Evolutionary conservation across 2,113 vertebrate genomes (phyloP).

Genomic region (Theristicus caerulescens): DNA sequence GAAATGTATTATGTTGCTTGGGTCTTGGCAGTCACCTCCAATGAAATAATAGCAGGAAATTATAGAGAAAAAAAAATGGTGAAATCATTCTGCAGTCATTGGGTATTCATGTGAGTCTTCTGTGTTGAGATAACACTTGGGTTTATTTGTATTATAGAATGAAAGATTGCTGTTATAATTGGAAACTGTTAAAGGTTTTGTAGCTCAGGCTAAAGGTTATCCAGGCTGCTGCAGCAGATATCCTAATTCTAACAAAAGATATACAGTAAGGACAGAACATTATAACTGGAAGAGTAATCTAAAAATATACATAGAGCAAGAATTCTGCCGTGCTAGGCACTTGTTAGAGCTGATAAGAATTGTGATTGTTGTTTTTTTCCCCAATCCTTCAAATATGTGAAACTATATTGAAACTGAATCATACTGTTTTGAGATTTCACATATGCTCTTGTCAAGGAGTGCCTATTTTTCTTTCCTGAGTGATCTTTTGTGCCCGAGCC

Average conservation of each 20-base stretch:
- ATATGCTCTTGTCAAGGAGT: background rate
- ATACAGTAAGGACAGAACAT: conserved; percentile 25
- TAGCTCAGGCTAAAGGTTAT: conserved; percentile 63
- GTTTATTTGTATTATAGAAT: conserved; percentile 68
- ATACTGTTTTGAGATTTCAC: background rate
- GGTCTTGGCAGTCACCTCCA: conserved; percentile 44
- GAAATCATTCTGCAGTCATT: conserved; percentile 55
- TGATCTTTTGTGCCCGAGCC: background rate
- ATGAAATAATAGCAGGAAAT: conserved; percentile 74
- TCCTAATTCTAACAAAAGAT: conserved; percentile 56
- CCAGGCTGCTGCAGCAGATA: conserved; percentile 55
- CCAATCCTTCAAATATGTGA: background rate
- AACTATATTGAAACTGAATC: background rate
- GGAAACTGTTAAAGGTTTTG: conserved; percentile 65
- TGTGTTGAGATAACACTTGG: conserved; percentile 63
- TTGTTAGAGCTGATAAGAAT: conserved; percentile 28
- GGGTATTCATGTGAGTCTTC: conserved; percentile 55
- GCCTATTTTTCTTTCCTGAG: background rate
- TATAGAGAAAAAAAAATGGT: conserved; percentile 41
- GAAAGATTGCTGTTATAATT: conserved; percentile 67
- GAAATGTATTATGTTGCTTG: conserved; percentile 38
- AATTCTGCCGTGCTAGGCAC: conserved; percentile 15
- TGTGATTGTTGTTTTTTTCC: background rate
- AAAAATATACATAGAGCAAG: conserved; percentile 39
- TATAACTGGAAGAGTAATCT: conserved; percentile 1